These are phyloP conservation scores for Tricholauxania praeusta DNA, from an alignment of 2,888 invertebrate genomes.

Conservation along the genomic window DNA sequence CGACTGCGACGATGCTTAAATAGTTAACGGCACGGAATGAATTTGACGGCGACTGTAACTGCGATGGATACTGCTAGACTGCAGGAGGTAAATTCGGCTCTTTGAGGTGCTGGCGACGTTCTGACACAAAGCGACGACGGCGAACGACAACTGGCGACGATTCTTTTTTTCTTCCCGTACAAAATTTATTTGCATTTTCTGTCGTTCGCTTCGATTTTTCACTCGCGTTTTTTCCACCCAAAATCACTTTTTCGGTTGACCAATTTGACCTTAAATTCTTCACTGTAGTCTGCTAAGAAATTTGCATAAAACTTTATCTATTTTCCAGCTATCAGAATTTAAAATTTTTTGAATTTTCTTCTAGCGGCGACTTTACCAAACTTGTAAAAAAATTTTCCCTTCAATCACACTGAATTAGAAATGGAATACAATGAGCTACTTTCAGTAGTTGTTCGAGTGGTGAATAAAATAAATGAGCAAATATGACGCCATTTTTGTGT, in stretches of 20 bases:
- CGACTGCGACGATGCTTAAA: conserved; percentile 27
- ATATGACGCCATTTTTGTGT: conserved; percentile 58
- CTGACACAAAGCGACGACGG: conserved; percentile 19
- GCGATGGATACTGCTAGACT: conserved; percentile 26
- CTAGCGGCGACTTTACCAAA: conserved; percentile 51
- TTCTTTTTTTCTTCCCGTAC: conserved; percentile 36
- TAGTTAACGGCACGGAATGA: conserved; percentile 25
- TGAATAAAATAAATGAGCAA: conserved; percentile 32
- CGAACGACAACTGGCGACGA: conserved; percentile 29
- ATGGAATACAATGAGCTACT: conserved; percentile 43
- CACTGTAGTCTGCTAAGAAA: conserved; percentile 49
- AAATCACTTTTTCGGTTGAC: conserved; percentile 45
- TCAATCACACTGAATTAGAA: conserved; percentile 44
- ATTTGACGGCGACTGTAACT: conserved; percentile 20
- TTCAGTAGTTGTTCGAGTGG: conserved; percentile 39
- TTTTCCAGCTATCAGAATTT: conserved; percentile 45
- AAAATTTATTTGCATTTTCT: conserved; percentile 56
- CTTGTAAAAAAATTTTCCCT: conserved; percentile 40
- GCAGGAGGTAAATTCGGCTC: conserved; percentile 19
- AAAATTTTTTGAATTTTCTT: conserved; percentile 50
- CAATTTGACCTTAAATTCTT: conserved; percentile 52
- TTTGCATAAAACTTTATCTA: conserved; percentile 53
- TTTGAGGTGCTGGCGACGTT: conserved; percentile 17
- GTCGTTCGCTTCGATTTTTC: conserved; percentile 47
- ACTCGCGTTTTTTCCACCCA: conserved; percentile 45